phyloP scores from a whole-genome alignment of 2,888 invertebrate genomes.

The Phaedon cochleariae region DNA sequence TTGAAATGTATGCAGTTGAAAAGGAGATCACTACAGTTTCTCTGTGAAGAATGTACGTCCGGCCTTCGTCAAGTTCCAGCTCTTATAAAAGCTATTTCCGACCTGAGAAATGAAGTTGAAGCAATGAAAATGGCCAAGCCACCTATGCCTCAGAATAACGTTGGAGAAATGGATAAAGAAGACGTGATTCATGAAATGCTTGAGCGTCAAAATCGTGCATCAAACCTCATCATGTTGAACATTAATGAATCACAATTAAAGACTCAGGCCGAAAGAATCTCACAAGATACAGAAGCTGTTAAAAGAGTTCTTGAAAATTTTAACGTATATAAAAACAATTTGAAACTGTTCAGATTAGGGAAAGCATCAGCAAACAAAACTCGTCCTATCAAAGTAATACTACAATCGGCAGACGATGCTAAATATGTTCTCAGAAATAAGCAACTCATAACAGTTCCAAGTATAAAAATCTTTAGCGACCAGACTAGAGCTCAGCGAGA shows the following conservation, averaged over 20 bases:
- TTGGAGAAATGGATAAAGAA: constrained; percentile 7
- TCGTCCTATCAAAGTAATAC: constrained; percentile 11
- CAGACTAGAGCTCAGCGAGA: constrained; percentile 15
- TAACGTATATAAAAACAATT: constrained; percentile 7
- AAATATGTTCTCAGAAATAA: constrained; percentile 14
- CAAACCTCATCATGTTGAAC: background rate
- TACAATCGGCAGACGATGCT: constrained; percentile 13
- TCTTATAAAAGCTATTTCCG: constrained; percentile 11
- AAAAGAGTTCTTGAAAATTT: constrained; percentile 3
- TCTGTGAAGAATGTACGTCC: constrained; percentile 5
- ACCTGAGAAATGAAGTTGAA: constrained; percentile 9
- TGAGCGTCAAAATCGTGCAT: constrained; percentile 6
- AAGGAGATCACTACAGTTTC: constrained; percentile 13
- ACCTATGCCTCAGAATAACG: constrained; percentile 6
- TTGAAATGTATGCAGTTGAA: constrained; percentile 13
- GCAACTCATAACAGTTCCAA: background rate
- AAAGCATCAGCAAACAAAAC: constrained; percentile 1
- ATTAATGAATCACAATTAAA: background rate
- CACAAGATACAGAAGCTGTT: constrained; percentile 7
- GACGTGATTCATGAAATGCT: constrained; percentile 5
- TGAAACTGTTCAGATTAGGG: constrained; percentile 14
- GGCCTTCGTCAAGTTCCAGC: constrained; percentile 10
- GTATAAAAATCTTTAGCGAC: constrained; percentile 12
- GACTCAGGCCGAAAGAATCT: background rate
- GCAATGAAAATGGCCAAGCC: constrained; percentile 6